Conservation (phyloP, 2,113 vertebrate species). For the Halcyon senegalensis region DNA sequence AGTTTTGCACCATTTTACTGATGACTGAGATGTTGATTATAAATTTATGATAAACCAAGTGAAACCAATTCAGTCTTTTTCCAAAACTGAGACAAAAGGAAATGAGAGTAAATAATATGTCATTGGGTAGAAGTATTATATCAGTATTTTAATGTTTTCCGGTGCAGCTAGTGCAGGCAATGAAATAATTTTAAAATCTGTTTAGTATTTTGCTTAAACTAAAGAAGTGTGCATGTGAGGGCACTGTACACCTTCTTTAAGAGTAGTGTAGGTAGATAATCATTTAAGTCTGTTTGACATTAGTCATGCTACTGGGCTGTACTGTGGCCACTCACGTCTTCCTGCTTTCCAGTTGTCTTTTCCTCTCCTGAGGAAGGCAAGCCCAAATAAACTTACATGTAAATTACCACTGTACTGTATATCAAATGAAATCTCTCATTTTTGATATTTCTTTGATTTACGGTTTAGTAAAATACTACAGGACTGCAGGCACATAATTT, state of each 20-base stretch:
- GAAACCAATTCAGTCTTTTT: background rate
- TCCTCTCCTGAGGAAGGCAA: background rate
- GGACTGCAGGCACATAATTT: background rate
- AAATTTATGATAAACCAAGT: background rate
- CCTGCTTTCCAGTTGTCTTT: background rate
- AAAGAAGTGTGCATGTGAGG: background rate
- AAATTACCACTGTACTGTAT: background rate
- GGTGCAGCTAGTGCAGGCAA: background rate
- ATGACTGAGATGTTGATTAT: background rate
- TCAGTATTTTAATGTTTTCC: background rate
- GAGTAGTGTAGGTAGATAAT: background rate
- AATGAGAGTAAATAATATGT: background rate
- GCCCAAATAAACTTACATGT: background rate
- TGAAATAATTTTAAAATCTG: background rate
- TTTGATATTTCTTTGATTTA: slow-evolving; percentile 40
- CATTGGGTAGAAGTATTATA: background rate
- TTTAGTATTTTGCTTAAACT: background rate
- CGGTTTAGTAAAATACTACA: background rate
- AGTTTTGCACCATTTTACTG: background rate
- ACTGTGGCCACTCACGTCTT: background rate
- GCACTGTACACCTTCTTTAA: background rate
- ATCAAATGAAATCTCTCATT: background rate
- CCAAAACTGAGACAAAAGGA: background rate
- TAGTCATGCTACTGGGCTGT: background rate
- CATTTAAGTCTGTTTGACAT: background rate